These are phyloP conservation scores for Eclectus roratus DNA, from an alignment of 2,113 vertebrate species.

Conservation along the genomic window DNA sequence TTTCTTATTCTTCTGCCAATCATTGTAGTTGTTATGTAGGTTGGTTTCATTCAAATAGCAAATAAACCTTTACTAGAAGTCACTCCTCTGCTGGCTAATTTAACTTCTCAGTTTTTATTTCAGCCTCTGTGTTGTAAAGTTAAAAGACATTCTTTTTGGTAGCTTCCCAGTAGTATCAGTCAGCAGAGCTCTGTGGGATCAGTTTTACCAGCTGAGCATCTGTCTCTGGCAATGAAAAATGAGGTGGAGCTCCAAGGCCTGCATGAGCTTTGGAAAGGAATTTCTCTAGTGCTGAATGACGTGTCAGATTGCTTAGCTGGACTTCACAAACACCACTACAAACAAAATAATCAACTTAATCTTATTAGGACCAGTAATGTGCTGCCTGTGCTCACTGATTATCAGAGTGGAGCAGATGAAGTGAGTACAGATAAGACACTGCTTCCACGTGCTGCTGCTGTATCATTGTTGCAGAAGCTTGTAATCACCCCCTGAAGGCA, in stretches of 20 bases:
- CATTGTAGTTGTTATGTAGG: neutral
- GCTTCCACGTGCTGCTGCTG: accelerated
- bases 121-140: neutral
- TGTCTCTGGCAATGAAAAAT: neutral
- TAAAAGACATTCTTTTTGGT: neutral
- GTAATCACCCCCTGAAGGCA: neutral
- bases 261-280: neutral
- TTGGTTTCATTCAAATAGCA: neutral
- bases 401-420: neutral
- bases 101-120: neutral
- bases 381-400: neutral
- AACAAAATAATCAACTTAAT: neutral
- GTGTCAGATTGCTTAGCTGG: neutral
- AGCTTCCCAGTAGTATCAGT: neutral
- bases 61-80: neutral
- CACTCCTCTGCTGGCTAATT: neutral
- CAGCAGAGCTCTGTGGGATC: neutral
- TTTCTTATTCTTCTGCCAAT: neutral
- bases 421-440: neutral
- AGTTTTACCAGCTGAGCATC: neutral
- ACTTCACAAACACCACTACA: neutral
- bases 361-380: neutral
- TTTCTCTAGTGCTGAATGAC: neutral
- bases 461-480: neutral
- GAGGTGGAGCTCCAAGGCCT: neutral